phyloP scores from a whole-genome alignment of 2,888 invertebrate species.

The Nomada ruficornis region DNA sequence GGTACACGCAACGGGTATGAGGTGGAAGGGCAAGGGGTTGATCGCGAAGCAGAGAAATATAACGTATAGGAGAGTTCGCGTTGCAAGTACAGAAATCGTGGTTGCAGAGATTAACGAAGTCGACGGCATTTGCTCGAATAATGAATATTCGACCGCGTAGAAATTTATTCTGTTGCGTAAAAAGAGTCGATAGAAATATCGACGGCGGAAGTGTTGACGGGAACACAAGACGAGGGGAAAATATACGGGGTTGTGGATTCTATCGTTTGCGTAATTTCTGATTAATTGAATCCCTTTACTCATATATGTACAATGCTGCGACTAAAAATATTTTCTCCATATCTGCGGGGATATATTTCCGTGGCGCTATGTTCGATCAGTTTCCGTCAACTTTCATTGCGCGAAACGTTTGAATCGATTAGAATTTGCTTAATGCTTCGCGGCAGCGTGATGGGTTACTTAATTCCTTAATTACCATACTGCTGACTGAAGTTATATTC shows the following conservation, averaged over 20 bases:
- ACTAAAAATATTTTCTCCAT: background rate
- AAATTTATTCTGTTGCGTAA: constrained; percentile 51
- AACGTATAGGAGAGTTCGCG: background rate
- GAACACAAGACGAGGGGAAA: background rate
- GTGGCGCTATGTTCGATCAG: background rate
- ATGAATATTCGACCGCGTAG: constrained; percentile 45
- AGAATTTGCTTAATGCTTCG: background rate
- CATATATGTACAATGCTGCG: background rate
- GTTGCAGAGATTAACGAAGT: background rate
- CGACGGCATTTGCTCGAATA: constrained; percentile 10
- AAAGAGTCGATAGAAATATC: constrained; percentile 35
- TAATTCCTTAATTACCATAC: background rate
- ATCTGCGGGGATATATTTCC: background rate
- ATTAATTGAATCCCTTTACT: background rate
- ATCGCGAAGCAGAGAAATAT: background rate
- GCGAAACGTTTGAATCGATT: background rate
- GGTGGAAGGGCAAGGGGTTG: background rate
- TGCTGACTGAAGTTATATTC: background rate
- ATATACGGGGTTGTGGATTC: background rate
- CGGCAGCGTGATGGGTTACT: background rate
- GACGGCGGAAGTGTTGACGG: background rate
- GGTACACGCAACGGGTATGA: background rate
- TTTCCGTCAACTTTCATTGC: background rate
- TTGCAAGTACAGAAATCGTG: background rate
- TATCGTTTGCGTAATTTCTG: background rate